Percentiles rank a stretch among this genome's conserved stretches.
These are phyloP conservation scores for Cryptosula pallasiana DNA, from an alignment of 2,888 invertebrate genomes.

Conservation along the genomic window DNA sequence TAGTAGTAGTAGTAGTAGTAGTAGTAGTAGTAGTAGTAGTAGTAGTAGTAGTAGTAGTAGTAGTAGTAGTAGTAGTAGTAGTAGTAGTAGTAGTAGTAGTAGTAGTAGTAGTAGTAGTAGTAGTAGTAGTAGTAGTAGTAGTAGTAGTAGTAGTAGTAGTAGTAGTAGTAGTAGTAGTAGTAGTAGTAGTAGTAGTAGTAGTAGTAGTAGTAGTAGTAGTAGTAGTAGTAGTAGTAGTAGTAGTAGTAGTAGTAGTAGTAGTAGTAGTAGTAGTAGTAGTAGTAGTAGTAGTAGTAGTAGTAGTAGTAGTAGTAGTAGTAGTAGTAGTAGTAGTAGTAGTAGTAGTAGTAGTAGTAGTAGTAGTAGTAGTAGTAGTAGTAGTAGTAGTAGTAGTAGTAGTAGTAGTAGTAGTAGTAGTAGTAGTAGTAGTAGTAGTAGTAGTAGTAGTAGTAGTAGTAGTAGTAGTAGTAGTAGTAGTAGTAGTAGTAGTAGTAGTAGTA, in stretches of 20 bases:
- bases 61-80: slow-evolving; percentile 29
- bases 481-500: slow-evolving; percentile 29
- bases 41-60: slow-evolving; percentile 28
- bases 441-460: slow-evolving; percentile 30
- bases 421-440: slow-evolving; percentile 29
- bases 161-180: slow-evolving; percentile 28
- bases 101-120: slow-evolving; percentile 28
- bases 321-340: slow-evolving; percentile 28
- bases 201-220: slow-evolving; percentile 30
- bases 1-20: slow-evolving; percentile 29
- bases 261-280: slow-evolving; percentile 30
- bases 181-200: slow-evolving; percentile 29
- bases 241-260: slow-evolving; percentile 29
- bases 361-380: slow-evolving; percentile 27
- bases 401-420: slow-evolving; percentile 28
- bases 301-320: slow-evolving; percentile 29
- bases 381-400: slow-evolving; percentile 28
- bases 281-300: slow-evolving; percentile 28
- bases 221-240: slow-evolving; percentile 28
- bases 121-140: slow-evolving; percentile 29
- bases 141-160: slow-evolving; percentile 30
- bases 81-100: slow-evolving; percentile 30
- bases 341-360: slow-evolving; percentile 29
- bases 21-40: slow-evolving; percentile 30
- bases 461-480: slow-evolving; percentile 28